Evolutionary conservation across 2,888 invertebrate species (phyloP).

Genomic region (Lamproptera curius): DNA sequence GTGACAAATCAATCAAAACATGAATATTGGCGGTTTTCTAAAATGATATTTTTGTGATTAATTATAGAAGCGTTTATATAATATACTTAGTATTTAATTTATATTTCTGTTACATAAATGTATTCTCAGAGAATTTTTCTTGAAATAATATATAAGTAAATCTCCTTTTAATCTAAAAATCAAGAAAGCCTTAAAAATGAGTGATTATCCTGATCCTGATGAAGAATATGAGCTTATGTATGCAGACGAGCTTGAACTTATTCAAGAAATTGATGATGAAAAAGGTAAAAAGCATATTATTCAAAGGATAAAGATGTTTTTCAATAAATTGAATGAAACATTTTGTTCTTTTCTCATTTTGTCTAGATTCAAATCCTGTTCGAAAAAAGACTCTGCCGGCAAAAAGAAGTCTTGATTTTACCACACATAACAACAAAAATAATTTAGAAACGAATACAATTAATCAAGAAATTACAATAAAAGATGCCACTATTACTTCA

Average conservation of each 20-base stretch:
- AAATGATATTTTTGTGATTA: too few species aligned
- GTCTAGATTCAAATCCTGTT: slow-evolving; percentile 45
- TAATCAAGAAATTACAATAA: slow-evolving; percentile 10
- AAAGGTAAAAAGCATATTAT: slow-evolving; percentile 33
- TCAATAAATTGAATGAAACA: too few species aligned
- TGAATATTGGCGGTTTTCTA: too few species aligned
- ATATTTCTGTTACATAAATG: too few species aligned
- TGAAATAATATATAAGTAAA: too few species aligned
- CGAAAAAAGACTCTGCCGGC: slow-evolving; percentile 48
- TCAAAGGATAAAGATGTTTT: neutral
- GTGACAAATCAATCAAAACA: too few species aligned
- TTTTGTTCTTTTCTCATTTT: neutral
- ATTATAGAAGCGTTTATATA: too few species aligned
- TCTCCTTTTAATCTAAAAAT: too few species aligned
- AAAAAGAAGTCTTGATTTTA: slow-evolving; percentile 66
- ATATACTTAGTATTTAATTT: too few species aligned
- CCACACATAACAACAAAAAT: slow-evolving; percentile 42
- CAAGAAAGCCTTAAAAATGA: slow-evolving; percentile 58
- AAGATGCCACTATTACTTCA: slow-evolving; percentile 30
- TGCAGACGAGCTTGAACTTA: slow-evolving; percentile 82
- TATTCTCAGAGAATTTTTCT: too few species aligned
- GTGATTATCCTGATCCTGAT: slow-evolving; percentile 78
- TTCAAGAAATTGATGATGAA: slow-evolving; percentile 71
- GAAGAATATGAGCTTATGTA: slow-evolving; percentile 85
- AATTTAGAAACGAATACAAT: slow-evolving; percentile 5